These are phyloP conservation scores for Heterohyrax brucei DNA, from an alignment of 2,797 vertebrate species.

Conservation along the genomic window DNA sequence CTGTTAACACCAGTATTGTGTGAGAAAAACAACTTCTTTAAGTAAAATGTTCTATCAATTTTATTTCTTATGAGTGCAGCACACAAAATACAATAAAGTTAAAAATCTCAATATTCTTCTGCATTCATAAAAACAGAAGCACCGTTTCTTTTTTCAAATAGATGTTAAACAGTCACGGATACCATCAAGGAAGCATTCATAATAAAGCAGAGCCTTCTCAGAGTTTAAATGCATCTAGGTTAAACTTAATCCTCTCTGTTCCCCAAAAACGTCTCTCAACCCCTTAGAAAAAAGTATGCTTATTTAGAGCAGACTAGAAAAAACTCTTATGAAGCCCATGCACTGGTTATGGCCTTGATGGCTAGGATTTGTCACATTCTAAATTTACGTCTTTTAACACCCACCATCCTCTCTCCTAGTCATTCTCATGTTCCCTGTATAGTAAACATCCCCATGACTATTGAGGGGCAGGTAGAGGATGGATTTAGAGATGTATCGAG, in stretches of 20 bases:
- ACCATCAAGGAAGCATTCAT: slow-evolving; percentile 25
- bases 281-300: neutral
- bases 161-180: neutral
- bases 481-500: slow-evolving; percentile 21
- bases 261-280: neutral
- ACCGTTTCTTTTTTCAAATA: slow-evolving; percentile 5
- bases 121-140: slow-evolving; percentile 50
- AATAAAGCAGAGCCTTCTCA: neutral
- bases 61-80: slow-evolving; percentile 61
- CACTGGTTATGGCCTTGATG: neutral
- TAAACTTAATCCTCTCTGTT: neutral
- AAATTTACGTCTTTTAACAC: slow-evolving; percentile 3
- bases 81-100: neutral
- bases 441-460: neutral
- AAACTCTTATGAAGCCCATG: slow-evolving; percentile 39
- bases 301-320: neutral
- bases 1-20: neutral
- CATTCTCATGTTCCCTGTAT: neutral
- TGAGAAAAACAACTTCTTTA: slow-evolving; percentile 4
- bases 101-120: slow-evolving; percentile 30
- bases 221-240: slow-evolving; percentile 28
- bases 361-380: neutral
- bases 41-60: slow-evolving; percentile 11
- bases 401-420: neutral
- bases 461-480: neutral